Base-by-base conservation (phyloP, 2,113 vertebrate genomes). In the Poecile atricapillus region DNA sequence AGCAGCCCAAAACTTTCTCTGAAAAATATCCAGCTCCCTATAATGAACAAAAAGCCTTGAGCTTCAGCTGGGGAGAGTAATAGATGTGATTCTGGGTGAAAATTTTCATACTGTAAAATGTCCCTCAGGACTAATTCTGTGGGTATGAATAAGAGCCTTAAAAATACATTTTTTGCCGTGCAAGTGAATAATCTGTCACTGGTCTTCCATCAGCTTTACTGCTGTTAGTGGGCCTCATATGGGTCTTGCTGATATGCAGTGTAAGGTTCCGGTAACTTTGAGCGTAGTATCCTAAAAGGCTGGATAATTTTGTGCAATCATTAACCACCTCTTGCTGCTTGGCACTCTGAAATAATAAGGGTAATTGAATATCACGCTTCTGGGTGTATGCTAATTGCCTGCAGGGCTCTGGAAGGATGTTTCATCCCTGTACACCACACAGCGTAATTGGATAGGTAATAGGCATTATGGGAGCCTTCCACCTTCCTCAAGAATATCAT, bases 281-380 rank as follows among this genome's bases (percentile, higher is more conserved):
- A 94, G 43, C 11, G 28, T 22, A 56, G 55, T 73, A 76, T 89
- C 55, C 83, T 64, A 18, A 78, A 91, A 83, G 47, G 15, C n/a
- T 90, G n/a, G 13, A 49, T 77, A 83, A 93, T 81, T 86, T 75
- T 35, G 46, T 89, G 82, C 79, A 69, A 41, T 90, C 84, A 83
- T 95, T 94, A 95, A 79, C 77, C 70, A 87, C 50, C 85, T 88
- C 83, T 90, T 83, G 60, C 85, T 90, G 64, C 85, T 91, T 80
- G 56, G 60, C 80, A 74, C 30, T n/a, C 71, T 86, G 73, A 83
- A 95, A 83, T 92, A 95, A 92, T 94, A 90, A 83, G 79, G 71
- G 22, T 92, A 97, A 96, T 93, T 93, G 79, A 92, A 94, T 90
- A 92, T 49, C 71, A 88, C 0, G 2, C 90, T 96, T 94, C 76